phyloP scores from a whole-genome alignment of 2,113 vertebrate genomes.

The Pomatorhinus ruficollis region DNA sequence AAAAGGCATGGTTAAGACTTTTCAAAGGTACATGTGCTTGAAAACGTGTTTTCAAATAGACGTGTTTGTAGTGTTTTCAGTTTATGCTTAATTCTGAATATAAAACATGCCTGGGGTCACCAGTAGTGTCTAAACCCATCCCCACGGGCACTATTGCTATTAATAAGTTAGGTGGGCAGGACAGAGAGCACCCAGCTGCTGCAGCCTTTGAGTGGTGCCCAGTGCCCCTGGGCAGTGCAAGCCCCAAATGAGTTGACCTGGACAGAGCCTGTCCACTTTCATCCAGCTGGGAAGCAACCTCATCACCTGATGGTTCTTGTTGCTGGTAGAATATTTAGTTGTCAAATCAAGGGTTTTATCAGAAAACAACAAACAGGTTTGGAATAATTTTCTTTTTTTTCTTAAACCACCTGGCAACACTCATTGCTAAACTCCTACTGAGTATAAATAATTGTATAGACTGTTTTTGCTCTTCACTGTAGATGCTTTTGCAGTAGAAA shows the following conservation, averaged over 20 bases:
- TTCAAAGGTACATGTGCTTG: not conserved
- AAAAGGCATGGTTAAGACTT: not conserved
- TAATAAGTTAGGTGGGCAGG: not conserved
- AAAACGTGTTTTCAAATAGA: not conserved
- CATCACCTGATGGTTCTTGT: too few species aligned
- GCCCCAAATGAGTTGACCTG: accelerated
- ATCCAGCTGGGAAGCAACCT: accelerated
- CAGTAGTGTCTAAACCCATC: not conserved
- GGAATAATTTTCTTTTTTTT: not conserved
- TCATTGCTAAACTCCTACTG: not conserved
- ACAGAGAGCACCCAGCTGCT: not conserved
- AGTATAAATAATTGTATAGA: not conserved
- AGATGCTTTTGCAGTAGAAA: not conserved
- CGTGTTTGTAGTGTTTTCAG: not conserved
- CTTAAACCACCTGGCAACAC: not conserved
- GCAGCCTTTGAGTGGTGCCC: not conserved
- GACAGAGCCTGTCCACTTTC: not conserved
- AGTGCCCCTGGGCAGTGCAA: accelerated
- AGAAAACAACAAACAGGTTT: not conserved
- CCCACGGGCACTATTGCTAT: too few species aligned
- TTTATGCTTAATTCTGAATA: not conserved
- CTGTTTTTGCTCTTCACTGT: not conserved
- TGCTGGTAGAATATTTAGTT: not conserved
- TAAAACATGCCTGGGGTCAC: accelerated
- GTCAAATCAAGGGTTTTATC: not conserved